Percentiles rank a stretch among this genome's conserved stretches.
Evolutionary conservation across 2,797 vertebrate species (phyloP).

Genomic region (Gadopsis bispinosus): DNA sequence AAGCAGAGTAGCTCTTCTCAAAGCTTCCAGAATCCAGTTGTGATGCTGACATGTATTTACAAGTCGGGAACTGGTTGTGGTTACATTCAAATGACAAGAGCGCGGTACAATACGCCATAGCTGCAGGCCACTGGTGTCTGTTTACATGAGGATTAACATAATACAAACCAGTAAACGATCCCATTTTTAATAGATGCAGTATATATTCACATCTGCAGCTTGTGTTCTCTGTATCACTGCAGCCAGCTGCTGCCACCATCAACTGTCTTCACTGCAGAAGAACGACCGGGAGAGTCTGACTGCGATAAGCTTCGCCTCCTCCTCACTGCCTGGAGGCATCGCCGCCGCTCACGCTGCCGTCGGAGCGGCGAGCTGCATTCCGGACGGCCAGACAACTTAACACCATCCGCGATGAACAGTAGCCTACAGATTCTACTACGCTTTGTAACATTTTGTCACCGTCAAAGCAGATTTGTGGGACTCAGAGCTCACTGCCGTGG

Average conservation of each 20-base stretch:
- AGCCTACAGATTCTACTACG: conserved; percentile 32
- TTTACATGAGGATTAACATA: neutral
- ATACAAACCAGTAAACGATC: neutral
- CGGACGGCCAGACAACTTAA: conserved; percentile 36
- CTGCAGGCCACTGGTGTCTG: conserved; percentile 5
- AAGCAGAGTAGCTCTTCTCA: neutral
- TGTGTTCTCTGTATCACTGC: conserved; percentile 23
- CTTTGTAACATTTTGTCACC: conserved; percentile 46
- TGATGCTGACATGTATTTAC: neutral
- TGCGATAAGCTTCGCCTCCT: conserved; percentile 40
- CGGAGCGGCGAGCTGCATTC: neutral
- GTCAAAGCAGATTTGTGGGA: conserved; percentile 41
- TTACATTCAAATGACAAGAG: neutral
- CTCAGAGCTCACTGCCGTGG: conserved; percentile 19
- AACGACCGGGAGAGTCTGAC: conserved; percentile 29
- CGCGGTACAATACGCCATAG: neutral
- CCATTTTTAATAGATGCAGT: conserved; percentile 11
- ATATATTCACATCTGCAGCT: neutral
- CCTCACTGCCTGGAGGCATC: conserved; percentile 43
- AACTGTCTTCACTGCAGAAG: conserved; percentile 30
- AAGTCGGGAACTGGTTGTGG: neutral
- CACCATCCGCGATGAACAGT: conserved; percentile 32
- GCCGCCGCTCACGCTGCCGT: conserved; percentile 14
- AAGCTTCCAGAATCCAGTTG: neutral
- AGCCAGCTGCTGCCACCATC: conserved; percentile 37